Base-by-base conservation (phyloP, 2,113 vertebrate species). In the Mormyrus lacerda region DNA sequence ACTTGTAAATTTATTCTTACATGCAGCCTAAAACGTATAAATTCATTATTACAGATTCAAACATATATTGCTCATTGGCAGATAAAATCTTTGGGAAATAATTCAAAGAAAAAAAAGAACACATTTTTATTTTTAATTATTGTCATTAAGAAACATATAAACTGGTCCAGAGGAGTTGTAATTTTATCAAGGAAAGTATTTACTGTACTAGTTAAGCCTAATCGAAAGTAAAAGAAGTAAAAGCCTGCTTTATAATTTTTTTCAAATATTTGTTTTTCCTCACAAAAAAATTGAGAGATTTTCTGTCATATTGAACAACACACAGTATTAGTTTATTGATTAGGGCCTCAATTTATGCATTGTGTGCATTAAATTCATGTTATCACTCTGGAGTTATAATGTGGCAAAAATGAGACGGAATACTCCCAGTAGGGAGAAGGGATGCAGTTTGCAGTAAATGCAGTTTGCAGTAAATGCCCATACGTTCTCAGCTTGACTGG, bases 371-470 rank as follows among this genome's bases (percentile, higher is more conserved):
- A 89, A 76, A n/a, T 73, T 44, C 17, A 48, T 27, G 5, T 6
- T 79, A 42, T 53, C 61, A 84, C 55, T 55, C 39, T 39, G 50
- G 84, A 42, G 45, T 87, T 44, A 53, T n/a, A 50, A 9, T 53
- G 35, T 55, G 31, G 19, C 61, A 76, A 17, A 87, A 79, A 61
- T 58, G 55, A 76, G 48, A 11, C 0, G 61, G 90, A 85, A 65
- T 1, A 58, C 45, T 90, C 19, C 82, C 17, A 83, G 90, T 90
- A 93, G 91, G 93, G 90, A 92, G 91, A 91, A 90, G 47, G 89
- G 91, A 92, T 93, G 93, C 92, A 90, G 92, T 94, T 93, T 94
- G 90, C 91, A 85, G 89, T 91, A 53, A 91, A 91, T 85, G 65
- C 89, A 90, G 92, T 94, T 93, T 94, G 90, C 91, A 85, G 89